phyloP scores from a whole-genome alignment of 1,140 invertebrate genomes.

The Bombus affinis region DNA sequence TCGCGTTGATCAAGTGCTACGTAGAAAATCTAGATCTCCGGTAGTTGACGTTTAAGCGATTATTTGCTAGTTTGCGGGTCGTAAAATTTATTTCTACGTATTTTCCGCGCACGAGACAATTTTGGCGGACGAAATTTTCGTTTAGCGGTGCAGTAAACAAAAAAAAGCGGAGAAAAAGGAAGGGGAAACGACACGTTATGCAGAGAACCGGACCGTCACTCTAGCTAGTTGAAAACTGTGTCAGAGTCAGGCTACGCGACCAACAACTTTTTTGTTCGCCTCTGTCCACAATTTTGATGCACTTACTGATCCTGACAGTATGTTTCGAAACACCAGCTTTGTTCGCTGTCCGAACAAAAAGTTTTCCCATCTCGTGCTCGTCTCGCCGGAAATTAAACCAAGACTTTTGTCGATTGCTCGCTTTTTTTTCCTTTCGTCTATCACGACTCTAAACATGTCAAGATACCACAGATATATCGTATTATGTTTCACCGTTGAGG shows the following conservation, averaged over 20 bases:
- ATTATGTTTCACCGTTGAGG: not conserved
- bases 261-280: constrained; percentile 39
- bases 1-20: too few species aligned
- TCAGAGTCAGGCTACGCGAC: constrained; percentile 32
- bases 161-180: not conserved
- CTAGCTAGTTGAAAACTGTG: constrained; percentile 32
- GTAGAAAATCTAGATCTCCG: too few species aligned
- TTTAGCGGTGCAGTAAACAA: constrained; percentile 14
- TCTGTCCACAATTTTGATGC: constrained; percentile 44
- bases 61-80: not conserved
- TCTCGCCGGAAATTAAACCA: constrained; percentile 27
- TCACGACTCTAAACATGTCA: too few species aligned
- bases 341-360: constrained; percentile 31
- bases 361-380: constrained; percentile 30
- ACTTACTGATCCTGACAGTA: constrained; percentile 44
- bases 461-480: not conserved
- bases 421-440: too few species aligned
- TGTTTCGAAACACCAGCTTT: constrained; percentile 16
- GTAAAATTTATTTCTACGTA: not conserved
- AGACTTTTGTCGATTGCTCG: constrained; percentile 5
- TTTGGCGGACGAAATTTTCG: constrained; percentile 6
- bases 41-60: not conserved
- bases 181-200: constrained; percentile 10
- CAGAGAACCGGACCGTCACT: not conserved
- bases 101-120: not conserved